Percentiles rank a stretch among this genome's conserved stretches.
phyloP scores from a whole-genome alignment of 2,797 vertebrate genomes.

The Rhodeus uyekii region DNA sequence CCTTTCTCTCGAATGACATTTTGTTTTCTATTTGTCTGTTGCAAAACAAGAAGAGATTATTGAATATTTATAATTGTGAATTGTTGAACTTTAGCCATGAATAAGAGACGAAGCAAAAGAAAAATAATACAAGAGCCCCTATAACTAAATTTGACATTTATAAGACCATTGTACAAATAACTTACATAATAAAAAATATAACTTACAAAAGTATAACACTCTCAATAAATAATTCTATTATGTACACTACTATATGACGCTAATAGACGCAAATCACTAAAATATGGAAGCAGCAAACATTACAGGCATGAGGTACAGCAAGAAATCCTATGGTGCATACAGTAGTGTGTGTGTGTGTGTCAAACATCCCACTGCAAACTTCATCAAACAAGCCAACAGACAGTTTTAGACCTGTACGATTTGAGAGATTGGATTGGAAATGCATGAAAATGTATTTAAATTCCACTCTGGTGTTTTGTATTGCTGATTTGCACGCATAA shows the following conservation, averaged over 20 bases:
- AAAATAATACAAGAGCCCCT: constrained; percentile 66
- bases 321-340: constrained; percentile 85
- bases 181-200: constrained; percentile 99
- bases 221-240: constrained; percentile 99
- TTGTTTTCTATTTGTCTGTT: neutral
- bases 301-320: constrained; percentile 98
- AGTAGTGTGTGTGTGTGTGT: constrained; percentile 73
- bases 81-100: neutral
- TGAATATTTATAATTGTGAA: neutral
- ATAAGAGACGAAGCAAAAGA: constrained; percentile 31
- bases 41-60: neutral
- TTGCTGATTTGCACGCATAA: constrained; percentile 23
- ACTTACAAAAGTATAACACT: constrained; percentile 99
- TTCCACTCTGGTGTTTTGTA: neutral
- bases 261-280: constrained; percentile 92
- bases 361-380: constrained; percentile 68
- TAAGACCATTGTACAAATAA: constrained; percentile 96
- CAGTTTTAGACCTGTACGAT: constrained; percentile 66
- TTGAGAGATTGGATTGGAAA: neutral
- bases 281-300: constrained; percentile 95
- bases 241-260: constrained; percentile 98
- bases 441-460: constrained; percentile 2
- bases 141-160: constrained; percentile 80
- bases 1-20: neutral
- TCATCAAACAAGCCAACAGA: constrained; percentile 72